phyloP scores from a whole-genome alignment of 2,888 invertebrate genomes.

The Pseudeuparius sepicola region DNA sequence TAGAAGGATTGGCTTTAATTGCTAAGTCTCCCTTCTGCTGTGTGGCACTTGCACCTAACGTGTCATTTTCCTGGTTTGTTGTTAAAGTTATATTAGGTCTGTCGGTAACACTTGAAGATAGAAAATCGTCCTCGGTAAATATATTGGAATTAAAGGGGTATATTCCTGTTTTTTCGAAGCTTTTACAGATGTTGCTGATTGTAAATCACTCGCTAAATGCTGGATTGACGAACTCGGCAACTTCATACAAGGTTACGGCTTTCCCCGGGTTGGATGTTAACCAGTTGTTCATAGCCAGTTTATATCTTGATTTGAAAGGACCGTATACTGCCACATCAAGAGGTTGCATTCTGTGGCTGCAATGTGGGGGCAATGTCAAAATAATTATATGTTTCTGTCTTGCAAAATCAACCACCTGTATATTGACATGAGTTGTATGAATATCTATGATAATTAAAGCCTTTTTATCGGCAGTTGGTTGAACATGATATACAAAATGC shows the following conservation, averaged over 20 bases:
- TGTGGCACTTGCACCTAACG: too few species aligned
- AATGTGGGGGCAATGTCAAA: constrained; percentile 13
- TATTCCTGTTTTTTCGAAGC: constrained; percentile 22
- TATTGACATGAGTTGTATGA: constrained; percentile 8
- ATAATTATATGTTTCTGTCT: constrained; percentile 16
- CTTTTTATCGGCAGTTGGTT: constrained; percentile 11
- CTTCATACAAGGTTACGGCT: constrained; percentile 16
- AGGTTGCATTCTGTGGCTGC: constrained; percentile 15
- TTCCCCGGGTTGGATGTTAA: constrained; percentile 19
- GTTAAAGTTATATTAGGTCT: constrained; percentile 10
- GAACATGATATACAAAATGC: too few species aligned
- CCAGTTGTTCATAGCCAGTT: constrained; percentile 14
- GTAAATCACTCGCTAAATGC: constrained; percentile 20
- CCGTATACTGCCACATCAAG: constrained; percentile 17
- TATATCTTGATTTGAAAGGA: constrained; percentile 15
- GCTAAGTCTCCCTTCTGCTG: too few species aligned
- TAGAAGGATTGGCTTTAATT: too few species aligned
- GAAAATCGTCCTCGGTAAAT: constrained; percentile 20
- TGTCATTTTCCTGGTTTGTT: constrained; percentile 4
- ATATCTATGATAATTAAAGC: constrained; percentile 14
- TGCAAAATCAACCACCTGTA: too few species aligned
- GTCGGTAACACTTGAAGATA: constrained; percentile 15
- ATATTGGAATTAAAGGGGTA: constrained; percentile 21
- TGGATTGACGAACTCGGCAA: constrained; percentile 16
- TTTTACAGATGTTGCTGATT: constrained; percentile 20